Evolutionary conservation across 2,888 invertebrate species (phyloP), one percentile per base, ranked within the genome.

Genomic region (Caenorhabditis panamensis): DNA sequence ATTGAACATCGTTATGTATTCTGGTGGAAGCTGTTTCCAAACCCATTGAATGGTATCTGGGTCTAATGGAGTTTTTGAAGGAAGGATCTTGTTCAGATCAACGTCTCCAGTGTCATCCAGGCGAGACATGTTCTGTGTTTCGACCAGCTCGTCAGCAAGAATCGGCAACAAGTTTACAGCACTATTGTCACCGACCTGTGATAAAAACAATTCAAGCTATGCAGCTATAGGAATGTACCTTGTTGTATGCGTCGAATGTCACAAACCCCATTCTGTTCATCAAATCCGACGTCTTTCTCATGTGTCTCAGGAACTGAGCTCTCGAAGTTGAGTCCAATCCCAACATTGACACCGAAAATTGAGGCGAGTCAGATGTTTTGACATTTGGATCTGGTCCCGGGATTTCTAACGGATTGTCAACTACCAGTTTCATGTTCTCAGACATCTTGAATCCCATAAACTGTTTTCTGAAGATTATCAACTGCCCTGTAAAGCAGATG

Each of bases 151-250:
- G 13, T 80, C 82, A 3, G 84, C 84, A 0, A 85, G 62, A 20
- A 85, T 77, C 13, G 83, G 83, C 1, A 83, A 68, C 53, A 85
- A 53, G 47, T 85, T 85, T 0, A 85, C 71, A 2, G 75, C 82
- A 59, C 83, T 85, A 51, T 85, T 85, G 56, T 85, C 85, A 0
- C 83, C 85, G 13, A 85, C 85, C 82, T 84, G 36, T 18, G 67
- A 8, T 41, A 6, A 41, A 41, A 41, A 11, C 13, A 2, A 41
- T 11, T 13, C 13, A 11, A 6, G 13, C 2, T 13, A 41, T 41
- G n/a, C 31, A 9, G 9, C 9, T 9, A 31, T 4, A 31, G 9
- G 5, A 31, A 18, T 36, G 22, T 6, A 84, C 79, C 69, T 85
- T 85, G 41, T 85, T 85, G 53, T 84, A 84, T 11, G 82, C 83